Evolutionary conservation across 2,113 vertebrate genomes (phyloP), one percentile per base, ranked within the genome.

Genomic region (Coryphaenoides rupestris): DNA sequence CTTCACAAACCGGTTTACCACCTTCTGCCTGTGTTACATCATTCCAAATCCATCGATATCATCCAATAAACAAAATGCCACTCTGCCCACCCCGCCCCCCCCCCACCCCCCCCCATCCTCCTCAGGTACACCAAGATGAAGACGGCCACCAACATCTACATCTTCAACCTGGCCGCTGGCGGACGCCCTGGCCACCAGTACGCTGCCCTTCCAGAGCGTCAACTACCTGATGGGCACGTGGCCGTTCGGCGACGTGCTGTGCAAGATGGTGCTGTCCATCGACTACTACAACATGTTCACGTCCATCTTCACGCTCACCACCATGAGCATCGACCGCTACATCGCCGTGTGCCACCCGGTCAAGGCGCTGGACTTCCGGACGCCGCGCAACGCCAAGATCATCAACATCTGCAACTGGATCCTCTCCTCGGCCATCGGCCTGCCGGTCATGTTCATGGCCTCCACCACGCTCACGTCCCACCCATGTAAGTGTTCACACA

Each of bases 281-380:
- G 97, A 99, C 85, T 99, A 99, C 84, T 99, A 99, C 83, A 99
- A 99, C 74, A 99, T 99, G 97, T 99, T 99, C 89, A 99, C 95
- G 65, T 99, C 96, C 65, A 99, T 99, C 81, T 99, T 99, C 80
- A 99, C 97, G 0, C 93, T 99, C 73, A 98, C 96, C 69, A 98
- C 96, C 62, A 99, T 99, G 97, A 99, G 97, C 16, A 93, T 99
- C 1, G 97, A 99, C 83, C 96, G 97, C 62, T 99, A 99, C 6
- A 89, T 99, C 1, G 97, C 97, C 0, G 97, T 99, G 59, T 99
- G 97, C 82, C 97, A 99, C 73, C 97, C 97, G 0, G 94, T 99
- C 63, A 98, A 98, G 77, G 97, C 97, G 14, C 85, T 99, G 70
- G 95, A 99, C 82, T 99, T 98, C 85, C 93, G 97, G 63, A 99